phyloP scores from a whole-genome alignment of 2,888 invertebrate genomes.

The Dimorphilus gyrociliatus region DNA sequence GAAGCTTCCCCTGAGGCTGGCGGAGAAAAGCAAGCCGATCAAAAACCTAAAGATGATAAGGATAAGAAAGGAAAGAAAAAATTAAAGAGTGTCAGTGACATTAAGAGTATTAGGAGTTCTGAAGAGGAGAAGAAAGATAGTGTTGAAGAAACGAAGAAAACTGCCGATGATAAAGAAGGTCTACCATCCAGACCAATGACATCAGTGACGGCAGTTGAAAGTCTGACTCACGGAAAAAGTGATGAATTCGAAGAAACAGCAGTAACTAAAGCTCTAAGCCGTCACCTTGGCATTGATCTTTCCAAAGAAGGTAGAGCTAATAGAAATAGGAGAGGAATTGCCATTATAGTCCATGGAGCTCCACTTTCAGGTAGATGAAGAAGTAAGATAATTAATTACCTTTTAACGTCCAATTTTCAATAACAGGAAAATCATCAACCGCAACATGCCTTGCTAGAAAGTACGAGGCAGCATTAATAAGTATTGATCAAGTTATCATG shows the following conservation, averaged over 20 bases:
- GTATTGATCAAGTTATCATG: conserved; percentile 31
- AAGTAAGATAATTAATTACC: no score
- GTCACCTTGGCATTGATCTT: conserved; percentile 36
- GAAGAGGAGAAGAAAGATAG: no score
- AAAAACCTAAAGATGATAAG: conserved; percentile 4
- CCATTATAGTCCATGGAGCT: conserved; percentile 37
- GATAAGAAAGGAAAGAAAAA: conserved; percentile 2
- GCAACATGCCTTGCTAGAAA: conserved; percentile 28
- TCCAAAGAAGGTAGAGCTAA: conserved; percentile 36
- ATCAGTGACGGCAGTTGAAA: no score
- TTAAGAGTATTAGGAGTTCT: neutral
- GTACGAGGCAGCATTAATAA: conserved; percentile 33
- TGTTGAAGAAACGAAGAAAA: no score
- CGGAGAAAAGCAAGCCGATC: conserved; percentile 6
- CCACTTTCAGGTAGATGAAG: conserved; percentile 35
- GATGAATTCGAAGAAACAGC: conserved; percentile 34
- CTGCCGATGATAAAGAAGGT: no score
- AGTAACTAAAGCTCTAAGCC: conserved; percentile 35
- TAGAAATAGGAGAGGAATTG: conserved; percentile 33
- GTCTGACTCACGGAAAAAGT: no score
- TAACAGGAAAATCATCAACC: conserved; percentile 29
- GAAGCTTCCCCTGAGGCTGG: conserved; percentile 4
- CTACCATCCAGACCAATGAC: no score
- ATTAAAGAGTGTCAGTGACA: no score
- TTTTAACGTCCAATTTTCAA: no score